Evolutionary conservation across 2,888 invertebrate species (phyloP).

Genomic region (Acleris literana): DNA sequence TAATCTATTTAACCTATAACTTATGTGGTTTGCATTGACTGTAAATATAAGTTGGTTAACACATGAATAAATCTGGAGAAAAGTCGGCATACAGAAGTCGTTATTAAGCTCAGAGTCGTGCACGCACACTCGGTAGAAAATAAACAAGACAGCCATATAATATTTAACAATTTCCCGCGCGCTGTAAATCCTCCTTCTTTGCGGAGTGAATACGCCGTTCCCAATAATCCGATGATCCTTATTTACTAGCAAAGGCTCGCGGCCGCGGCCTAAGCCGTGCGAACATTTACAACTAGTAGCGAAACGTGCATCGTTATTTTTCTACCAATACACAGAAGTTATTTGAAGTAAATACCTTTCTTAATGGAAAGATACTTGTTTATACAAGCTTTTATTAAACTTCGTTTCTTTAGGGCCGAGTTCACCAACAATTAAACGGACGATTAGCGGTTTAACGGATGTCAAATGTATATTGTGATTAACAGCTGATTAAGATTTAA

Average conservation of each 20-base stretch:
- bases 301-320: constrained; percentile 34
- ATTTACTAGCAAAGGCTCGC: constrained; percentile 65
- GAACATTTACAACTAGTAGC: constrained; percentile 34
- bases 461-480: too few species aligned
- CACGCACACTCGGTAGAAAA: constrained; percentile 26
- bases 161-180: constrained; percentile 42
- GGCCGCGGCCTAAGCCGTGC: constrained; percentile 47
- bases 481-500: too few species aligned
- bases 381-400: neutral
- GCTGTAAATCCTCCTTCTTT: constrained; percentile 57
- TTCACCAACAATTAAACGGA: too few species aligned
- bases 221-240: constrained; percentile 73
- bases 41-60: too few species aligned
- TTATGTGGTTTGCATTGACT: too few species aligned
- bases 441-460: too few species aligned
- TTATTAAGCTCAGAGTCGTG: neutral
- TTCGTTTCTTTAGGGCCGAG: too few species aligned
- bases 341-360: too few species aligned
- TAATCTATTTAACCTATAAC: too few species aligned
- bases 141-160: constrained; percentile 34
- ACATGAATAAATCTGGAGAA: too few species aligned
- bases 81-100: neutral
- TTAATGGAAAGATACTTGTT: neutral
- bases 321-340: neutral
- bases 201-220: constrained; percentile 63